Conservation (phyloP, 2,113 vertebrate genomes). For the Platichthys stellatus region DNA sequence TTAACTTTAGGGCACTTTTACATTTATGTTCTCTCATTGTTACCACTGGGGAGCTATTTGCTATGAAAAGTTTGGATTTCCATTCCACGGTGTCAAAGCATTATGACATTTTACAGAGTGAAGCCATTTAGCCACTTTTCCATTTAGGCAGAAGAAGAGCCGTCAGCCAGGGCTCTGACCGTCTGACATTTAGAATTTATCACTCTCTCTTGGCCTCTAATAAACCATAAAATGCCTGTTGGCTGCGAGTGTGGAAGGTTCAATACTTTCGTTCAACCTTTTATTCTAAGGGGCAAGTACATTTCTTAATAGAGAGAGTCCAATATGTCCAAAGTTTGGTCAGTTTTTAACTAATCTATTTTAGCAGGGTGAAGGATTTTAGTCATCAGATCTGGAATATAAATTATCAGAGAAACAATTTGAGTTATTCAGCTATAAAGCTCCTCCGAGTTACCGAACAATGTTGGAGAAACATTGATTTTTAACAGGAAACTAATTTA, state of each 20-base stretch:
- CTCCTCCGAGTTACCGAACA: not conserved
- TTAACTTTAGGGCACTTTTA: conserved; percentile 8
- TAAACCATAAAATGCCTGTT: conserved; percentile 38
- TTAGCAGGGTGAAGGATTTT: not conserved
- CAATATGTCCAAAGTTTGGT: no score
- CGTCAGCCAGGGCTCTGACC: conserved; percentile 49
- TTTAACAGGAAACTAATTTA: not conserved
- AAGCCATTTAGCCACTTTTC: conserved; percentile 38
- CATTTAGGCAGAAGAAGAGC: conserved; percentile 38
- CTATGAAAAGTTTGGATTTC: conserved; percentile 54
- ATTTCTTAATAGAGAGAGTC: not conserved
- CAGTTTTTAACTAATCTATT: no score
- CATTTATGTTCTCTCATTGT: conserved; percentile 7
- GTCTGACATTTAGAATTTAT: conserved; percentile 59
- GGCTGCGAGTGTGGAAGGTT: conserved; percentile 27
- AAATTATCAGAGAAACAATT: not conserved
- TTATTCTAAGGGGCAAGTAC: not conserved
- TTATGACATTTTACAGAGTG: conserved; percentile 50
- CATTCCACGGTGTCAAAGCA: conserved; percentile 46
- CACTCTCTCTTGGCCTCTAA: conserved; percentile 33
- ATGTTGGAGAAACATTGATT: not conserved
- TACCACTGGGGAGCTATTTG: conserved; percentile 29
- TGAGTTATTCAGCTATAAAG: not conserved
- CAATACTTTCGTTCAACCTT: conserved; percentile 10
- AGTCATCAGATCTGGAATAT: not conserved